Percentiles rank a stretch among this genome's conserved stretches.
Evolutionary conservation across 2,113 vertebrate genomes (phyloP).

Genomic region (Lophius piscatorius): DNA sequence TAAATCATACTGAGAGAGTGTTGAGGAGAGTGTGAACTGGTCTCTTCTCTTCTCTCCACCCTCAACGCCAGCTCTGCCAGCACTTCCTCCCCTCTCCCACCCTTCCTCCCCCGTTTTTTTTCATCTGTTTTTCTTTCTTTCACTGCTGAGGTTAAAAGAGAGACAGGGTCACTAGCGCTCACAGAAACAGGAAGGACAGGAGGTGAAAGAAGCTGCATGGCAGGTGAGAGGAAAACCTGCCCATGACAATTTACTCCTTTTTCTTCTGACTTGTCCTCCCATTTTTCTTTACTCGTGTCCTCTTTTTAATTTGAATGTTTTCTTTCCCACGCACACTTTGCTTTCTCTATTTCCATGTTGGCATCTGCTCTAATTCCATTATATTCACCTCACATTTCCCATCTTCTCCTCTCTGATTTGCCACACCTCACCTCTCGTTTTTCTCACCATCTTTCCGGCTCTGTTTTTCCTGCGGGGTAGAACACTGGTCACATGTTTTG

Average conservation of each 20-base stretch:
- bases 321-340: slow-evolving; percentile 1
- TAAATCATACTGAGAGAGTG: slow-evolving; percentile 25
- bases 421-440: background rate
- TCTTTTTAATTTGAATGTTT: background rate
- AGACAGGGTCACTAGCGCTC: slow-evolving; percentile 51
- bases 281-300: slow-evolving; percentile 2
- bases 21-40: background rate
- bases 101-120: slow-evolving; percentile 27
- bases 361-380: slow-evolving; percentile 3
- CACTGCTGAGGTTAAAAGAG: slow-evolving; percentile 46
- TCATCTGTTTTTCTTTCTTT: slow-evolving; percentile 10
- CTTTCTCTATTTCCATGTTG: background rate
- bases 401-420: slow-evolving; percentile 5
- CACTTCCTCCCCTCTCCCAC: slow-evolving; percentile 39
- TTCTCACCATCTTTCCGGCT: slow-evolving; percentile 4
- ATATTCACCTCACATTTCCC: slow-evolving; percentile 17
- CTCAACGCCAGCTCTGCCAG: slow-evolving; percentile 47
- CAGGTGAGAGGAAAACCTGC: slow-evolving; percentile 63
- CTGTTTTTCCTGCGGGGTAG: slow-evolving; percentile 33
- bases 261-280: slow-evolving; percentile 15
- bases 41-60: slow-evolving; percentile 31
- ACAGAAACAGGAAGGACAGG: slow-evolving; percentile 52
- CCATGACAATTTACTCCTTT: slow-evolving; percentile 18
- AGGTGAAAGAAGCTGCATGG: slow-evolving; percentile 54
- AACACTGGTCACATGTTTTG: slow-evolving; percentile 45